Evolutionary conservation across 1,140 invertebrate species (phyloP), one percentile per base, ranked within the genome.

Genomic region (Argopecten irradians): DNA sequence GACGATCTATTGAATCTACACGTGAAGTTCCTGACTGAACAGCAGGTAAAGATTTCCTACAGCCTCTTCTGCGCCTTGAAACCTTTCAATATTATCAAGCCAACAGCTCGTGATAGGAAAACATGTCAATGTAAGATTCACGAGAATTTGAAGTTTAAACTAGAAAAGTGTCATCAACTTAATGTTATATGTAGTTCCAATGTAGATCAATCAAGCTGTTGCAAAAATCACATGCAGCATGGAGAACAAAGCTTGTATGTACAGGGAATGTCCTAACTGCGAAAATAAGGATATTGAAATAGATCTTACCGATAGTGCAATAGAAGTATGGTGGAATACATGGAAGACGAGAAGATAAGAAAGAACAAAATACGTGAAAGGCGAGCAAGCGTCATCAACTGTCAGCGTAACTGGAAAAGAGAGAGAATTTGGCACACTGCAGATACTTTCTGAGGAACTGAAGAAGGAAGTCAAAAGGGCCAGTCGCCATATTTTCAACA

Each of bases 121-220:
- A 91, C 88, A 3, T 91, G 90, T 36, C 71, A 84, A 34, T 91
- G 90, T 39, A 89, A 88, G 71, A 87, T 46, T 83, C 90, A 89
- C 83, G 86, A 89, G 28, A 91, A 89, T 34, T 34, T 88, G 14
- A 43, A 85, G 43, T 55, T 89, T 16, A 91, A 87, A 82, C 14
- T 85, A 19, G 46, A 91, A 19, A 89, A 87, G 85, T 34, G 41
- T 16, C 34, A 36, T 11, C 14, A 46, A 19, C 22, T 7, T 14
- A 34, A 85, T 0, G 82, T 88, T 0, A 32, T 88, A 5, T 13
- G 22, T 16, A 84, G 2, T 22, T 28, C 16, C 5, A 34, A 88
- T 41, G 1, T 88, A 13, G 34, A 34, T n/a, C 7, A 36, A 34
- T n/a, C 7, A 36, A 1, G 19, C 35, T n/a, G 8, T 84, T 8